Conservation (phyloP, 2,888 invertebrate species). For the Pyrrhosoma nymphula region DNA sequence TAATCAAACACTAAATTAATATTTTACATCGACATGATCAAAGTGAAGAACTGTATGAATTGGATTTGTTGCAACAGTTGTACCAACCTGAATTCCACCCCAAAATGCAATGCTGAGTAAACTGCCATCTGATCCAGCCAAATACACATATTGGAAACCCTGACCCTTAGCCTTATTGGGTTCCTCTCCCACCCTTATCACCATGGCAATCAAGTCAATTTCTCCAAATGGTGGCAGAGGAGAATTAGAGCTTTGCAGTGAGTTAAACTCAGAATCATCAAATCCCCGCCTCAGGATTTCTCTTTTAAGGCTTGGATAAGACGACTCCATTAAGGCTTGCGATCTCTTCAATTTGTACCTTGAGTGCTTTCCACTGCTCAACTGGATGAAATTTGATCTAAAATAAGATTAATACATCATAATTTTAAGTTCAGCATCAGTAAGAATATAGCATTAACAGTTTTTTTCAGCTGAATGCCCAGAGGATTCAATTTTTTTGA, state of each 20-base stretch:
- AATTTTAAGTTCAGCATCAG: too few relatives aligned
- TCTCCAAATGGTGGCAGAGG: conserved; percentile 82
- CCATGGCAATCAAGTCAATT: conserved; percentile 86
- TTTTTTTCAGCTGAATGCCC: too few relatives aligned
- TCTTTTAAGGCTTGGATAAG: conserved; percentile 72
- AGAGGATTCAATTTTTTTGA: too few relatives aligned
- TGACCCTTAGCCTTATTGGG: conserved; percentile 76
- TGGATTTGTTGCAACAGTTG: too few relatives aligned
- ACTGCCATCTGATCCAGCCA: conserved; percentile 81
- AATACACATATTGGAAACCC: conserved; percentile 81
- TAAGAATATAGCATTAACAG: too few relatives aligned
- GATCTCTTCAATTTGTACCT: conserved; percentile 77
- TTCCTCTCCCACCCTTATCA: conserved; percentile 81
- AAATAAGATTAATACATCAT: conserved; percentile 72
- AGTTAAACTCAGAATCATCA: conserved; percentile 79
- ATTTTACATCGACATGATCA: too few relatives aligned
- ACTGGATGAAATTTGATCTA: conserved; percentile 80
- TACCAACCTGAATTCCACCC: conserved; percentile 78
- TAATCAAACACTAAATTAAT: too few relatives aligned
- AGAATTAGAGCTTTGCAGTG: conserved; percentile 74
- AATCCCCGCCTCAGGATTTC: conserved; percentile 76
- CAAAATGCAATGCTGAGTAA: conserved; percentile 81
- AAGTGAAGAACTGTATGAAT: too few relatives aligned
- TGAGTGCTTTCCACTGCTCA: conserved; percentile 80
- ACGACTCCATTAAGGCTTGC: conserved; percentile 50